Percentiles rank a stretch among this genome's conserved stretches.
These are phyloP conservation scores for Nasonia longicornis DNA, from an alignment of 1,140 invertebrate genomes.

Conservation along the genomic window DNA sequence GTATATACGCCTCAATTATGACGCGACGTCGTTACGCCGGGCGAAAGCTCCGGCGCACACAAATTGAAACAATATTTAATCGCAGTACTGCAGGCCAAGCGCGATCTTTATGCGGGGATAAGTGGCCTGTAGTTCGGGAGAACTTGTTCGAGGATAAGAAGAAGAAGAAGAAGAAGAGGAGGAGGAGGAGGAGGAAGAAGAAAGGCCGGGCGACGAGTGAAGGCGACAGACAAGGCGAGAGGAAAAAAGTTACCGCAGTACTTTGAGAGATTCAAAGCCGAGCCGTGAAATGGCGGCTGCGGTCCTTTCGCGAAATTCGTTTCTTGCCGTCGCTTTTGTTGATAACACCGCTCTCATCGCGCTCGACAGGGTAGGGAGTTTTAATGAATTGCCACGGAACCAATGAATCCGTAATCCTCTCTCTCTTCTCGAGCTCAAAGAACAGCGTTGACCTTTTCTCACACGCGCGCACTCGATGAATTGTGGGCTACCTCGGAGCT, in stretches of 20 bases:
- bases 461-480: background rate
- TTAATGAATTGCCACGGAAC: background rate
- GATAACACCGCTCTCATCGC: background rate
- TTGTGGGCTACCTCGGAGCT: no score
- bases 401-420: background rate
- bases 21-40: background rate
- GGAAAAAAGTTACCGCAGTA: background rate
- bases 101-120: background rate
- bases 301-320: background rate
- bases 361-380: background rate
- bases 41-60: background rate
- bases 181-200: background rate
- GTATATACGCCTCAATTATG: constrained; percentile 23
- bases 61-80: constrained; percentile 33
- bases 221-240: background rate
- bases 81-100: background rate
- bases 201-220: background rate
- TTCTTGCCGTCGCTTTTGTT: background rate
- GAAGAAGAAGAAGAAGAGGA: background rate
- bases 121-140: background rate
- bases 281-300: background rate
- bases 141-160: background rate
- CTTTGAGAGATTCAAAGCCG: background rate
- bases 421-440: background rate
- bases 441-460: background rate